Conservation (phyloP, 1,140 invertebrate genomes). For the Planococcus citri region DNA sequence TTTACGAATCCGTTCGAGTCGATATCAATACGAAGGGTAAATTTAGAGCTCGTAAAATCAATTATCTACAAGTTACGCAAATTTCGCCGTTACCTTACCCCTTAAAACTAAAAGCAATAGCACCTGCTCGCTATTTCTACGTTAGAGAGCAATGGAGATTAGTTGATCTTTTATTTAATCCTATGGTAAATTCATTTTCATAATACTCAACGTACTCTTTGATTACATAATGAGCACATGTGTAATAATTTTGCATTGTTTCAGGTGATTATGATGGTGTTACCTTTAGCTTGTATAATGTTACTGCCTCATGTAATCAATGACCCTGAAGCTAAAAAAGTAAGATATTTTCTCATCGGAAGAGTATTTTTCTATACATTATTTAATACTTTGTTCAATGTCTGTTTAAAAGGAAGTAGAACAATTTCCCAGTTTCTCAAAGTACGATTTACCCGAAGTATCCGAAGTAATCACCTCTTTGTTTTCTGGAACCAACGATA, state of each 20-base stretch:
- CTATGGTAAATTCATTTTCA: slow-evolving; percentile 58
- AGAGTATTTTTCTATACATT: slow-evolving; percentile 18
- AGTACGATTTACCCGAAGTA: slow-evolving; percentile 79
- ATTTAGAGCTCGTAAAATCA: slow-evolving; percentile 85
- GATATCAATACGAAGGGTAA: slow-evolving; percentile 96
- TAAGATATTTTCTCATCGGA: too few relatives aligned
- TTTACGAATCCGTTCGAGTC: slow-evolving; percentile 83
- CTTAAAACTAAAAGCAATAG: slow-evolving; percentile 68
- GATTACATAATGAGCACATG: background rate
- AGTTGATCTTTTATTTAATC: slow-evolving; percentile 90
- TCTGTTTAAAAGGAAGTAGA: slow-evolving; percentile 62
- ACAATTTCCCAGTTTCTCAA: slow-evolving; percentile 66
- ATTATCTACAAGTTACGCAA: slow-evolving; percentile 82
- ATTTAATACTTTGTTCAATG: slow-evolving; percentile 21
- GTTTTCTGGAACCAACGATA: slow-evolving; percentile 49
- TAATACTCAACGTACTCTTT: background rate
- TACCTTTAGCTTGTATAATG: slow-evolving; percentile 82
- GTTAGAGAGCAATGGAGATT: slow-evolving; percentile 85
- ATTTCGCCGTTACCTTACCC: slow-evolving; percentile 83
- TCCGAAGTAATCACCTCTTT: slow-evolving; percentile 76
- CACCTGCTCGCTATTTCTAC: slow-evolving; percentile 83
- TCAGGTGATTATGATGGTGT: slow-evolving; percentile 85
- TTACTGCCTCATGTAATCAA: slow-evolving; percentile 93
- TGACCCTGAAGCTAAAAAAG: slow-evolving; percentile 84
- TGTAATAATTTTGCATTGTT: slow-evolving; percentile 24